Evolutionary conservation across 1,140 invertebrate genomes (phyloP), one percentile per base, ranked within the genome.

Genomic region (Pygmarrhopalites habei): DNA sequence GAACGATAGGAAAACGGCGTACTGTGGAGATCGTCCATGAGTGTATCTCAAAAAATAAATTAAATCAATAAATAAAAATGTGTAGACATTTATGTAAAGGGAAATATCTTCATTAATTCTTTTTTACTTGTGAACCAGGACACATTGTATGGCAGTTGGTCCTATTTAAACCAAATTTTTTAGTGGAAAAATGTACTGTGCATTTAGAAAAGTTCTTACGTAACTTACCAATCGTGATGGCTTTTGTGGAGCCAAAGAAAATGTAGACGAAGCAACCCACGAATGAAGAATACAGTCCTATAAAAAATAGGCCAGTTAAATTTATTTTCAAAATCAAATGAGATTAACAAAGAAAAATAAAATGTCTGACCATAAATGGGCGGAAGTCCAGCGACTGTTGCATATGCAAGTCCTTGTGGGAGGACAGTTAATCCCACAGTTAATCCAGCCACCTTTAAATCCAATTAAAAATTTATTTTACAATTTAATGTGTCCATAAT

Each of bases 341-440:
- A 39, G 17, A 39, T 39, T 39, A 39, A 39, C 17, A 39, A 10
- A 10, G 15, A 7, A 10, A 49, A 49, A 49, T 49, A 7, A 56
- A 56, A 19, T 17, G 10, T 55, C 5, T 32, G 3, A 55, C 10
- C 12, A 32, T 32, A 55, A 52, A 55, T 26, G 4, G 53, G 26
- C 1, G 61, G 61, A 2, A 63, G n/a, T 46, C 52, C 52, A 75
- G 52, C 61, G 1, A 63, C 61, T 17, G 49, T 57, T 3, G 61
- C 61, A n/a, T 55, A 55, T 17, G 51, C 61, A 41, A 63, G 26
- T 26, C 87, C 88, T 74, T 95, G 91, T 0, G 90, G 91, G 77
- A 94, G 86, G 25, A 93, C 88, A 2, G 90, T 92, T 3, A 93
- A 79, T 0, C 88, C 90, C 1, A 93, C 89, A n/a, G 90, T 81